Percentiles rank a stretch among this genome's conserved stretches.
These are phyloP conservation scores for Epinephelus awoara DNA, from an alignment of 2,797 vertebrate genomes.

Conservation along the genomic window DNA sequence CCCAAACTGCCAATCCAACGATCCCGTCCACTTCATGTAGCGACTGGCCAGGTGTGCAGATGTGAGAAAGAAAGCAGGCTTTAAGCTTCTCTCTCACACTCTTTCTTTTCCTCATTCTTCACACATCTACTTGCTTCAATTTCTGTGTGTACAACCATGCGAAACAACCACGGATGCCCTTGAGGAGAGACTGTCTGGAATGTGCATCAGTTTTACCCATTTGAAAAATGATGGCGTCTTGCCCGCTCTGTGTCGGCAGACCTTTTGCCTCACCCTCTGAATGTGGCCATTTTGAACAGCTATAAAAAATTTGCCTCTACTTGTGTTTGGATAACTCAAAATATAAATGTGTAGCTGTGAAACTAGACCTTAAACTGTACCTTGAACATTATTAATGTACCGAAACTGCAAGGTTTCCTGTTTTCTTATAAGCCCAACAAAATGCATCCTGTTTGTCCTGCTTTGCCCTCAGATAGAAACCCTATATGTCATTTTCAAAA, in stretches of 20 bases:
- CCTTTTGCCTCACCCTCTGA: neutral
- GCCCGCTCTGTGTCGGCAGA: neutral
- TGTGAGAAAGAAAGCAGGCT: neutral
- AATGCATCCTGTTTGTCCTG: neutral
- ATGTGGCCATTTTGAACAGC: neutral
- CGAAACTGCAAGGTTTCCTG: neutral
- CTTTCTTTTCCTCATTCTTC: neutral
- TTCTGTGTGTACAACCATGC: neutral
- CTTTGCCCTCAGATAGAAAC: neutral
- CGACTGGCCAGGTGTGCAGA: neutral
- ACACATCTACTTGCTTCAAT: neutral
- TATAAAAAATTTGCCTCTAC: neutral
- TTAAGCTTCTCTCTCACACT: neutral
- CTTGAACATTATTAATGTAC: neutral
- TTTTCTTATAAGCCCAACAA: neutral
- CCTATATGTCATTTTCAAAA: neutral
- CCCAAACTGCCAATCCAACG: neutral
- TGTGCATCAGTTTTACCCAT: neutral
- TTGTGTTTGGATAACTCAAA: neutral
- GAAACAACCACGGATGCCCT: neutral
- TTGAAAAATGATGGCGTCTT: neutral
- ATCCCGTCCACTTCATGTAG: neutral
- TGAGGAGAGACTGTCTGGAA: neutral
- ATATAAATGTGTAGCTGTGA: no score
- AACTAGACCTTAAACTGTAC: no score